These are phyloP conservation scores for Oreochromis tanganicae DNA, from an alignment of 2,113 vertebrate species.

Conservation along the genomic window DNA sequence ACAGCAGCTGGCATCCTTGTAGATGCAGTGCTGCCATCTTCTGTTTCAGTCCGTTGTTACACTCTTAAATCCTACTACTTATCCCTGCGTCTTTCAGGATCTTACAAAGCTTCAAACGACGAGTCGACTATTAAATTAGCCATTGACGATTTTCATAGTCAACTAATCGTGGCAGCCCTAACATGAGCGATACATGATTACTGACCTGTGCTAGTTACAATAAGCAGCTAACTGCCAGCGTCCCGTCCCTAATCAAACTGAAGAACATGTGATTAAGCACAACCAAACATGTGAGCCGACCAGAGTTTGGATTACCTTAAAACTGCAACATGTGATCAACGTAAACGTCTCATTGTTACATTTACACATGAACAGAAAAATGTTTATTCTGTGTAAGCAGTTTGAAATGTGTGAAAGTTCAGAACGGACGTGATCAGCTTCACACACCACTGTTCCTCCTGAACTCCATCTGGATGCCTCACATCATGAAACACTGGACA, in stretches of 20 bases:
- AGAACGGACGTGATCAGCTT: background rate
- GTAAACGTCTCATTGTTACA: background rate
- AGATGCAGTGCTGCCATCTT: rapidly evolving
- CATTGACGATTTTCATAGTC: background rate
- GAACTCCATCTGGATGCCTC: background rate
- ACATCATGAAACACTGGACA: background rate
- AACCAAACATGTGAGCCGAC: background rate
- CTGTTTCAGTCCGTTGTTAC: rapidly evolving
- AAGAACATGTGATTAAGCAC: background rate
- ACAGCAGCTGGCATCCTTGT: background rate
- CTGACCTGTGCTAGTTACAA: background rate
- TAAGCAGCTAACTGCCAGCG: background rate
- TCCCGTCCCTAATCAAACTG: background rate
- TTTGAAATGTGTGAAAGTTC: rapidly evolving
- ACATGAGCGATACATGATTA: background rate
- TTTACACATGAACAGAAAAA: background rate
- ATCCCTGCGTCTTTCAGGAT: rapidly evolving
- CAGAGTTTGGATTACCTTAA: rapidly evolving
- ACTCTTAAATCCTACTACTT: background rate
- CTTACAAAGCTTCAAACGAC: background rate
- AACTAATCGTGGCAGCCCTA: background rate
- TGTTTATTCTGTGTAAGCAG: background rate
- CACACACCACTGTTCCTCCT: background rate
- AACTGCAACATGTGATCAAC: background rate
- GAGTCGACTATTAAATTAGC: rapidly evolving